phyloP scores from a whole-genome alignment of 2,797 vertebrate genomes.

The Spinus olivaceus region DNA sequence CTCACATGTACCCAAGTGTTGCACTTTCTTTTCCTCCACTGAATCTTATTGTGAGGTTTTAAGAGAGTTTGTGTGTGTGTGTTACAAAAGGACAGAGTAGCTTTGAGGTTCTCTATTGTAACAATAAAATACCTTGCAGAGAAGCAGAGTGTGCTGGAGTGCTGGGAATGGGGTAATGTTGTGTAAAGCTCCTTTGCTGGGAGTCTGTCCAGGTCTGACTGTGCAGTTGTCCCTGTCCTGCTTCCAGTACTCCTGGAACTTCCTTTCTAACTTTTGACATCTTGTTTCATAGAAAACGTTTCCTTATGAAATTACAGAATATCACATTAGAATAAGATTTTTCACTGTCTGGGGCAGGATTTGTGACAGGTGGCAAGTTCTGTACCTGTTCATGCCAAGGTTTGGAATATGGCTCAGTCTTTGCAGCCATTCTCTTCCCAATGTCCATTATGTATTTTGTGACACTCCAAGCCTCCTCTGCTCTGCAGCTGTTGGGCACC shows the following conservation, averaged over 20 bases:
- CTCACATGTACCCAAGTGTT: background rate
- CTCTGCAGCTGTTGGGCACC: background rate
- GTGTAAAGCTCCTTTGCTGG: background rate
- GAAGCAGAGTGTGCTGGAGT: background rate
- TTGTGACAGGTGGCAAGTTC: background rate
- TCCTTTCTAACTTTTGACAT: background rate
- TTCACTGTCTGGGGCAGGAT: background rate
- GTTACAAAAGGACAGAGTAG: background rate
- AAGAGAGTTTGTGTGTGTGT: too few relatives aligned
- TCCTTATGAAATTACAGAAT: background rate
- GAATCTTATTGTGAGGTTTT: background rate
- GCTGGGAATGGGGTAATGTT: background rate
- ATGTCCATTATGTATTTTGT: background rate
- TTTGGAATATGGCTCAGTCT: background rate
- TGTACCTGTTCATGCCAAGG: background rate
- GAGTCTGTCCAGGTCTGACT: background rate
- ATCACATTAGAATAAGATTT: background rate
- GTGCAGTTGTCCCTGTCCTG: background rate
- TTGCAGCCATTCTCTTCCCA: background rate
- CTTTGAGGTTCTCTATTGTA: background rate
- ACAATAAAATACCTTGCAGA: background rate
- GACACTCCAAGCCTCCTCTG: background rate
- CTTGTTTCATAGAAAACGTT: background rate
- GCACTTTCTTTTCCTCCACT: background rate
- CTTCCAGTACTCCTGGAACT: background rate